Conservation (phyloP, 2,888 invertebrate genomes). For the Notodonta dromedarius region DNA sequence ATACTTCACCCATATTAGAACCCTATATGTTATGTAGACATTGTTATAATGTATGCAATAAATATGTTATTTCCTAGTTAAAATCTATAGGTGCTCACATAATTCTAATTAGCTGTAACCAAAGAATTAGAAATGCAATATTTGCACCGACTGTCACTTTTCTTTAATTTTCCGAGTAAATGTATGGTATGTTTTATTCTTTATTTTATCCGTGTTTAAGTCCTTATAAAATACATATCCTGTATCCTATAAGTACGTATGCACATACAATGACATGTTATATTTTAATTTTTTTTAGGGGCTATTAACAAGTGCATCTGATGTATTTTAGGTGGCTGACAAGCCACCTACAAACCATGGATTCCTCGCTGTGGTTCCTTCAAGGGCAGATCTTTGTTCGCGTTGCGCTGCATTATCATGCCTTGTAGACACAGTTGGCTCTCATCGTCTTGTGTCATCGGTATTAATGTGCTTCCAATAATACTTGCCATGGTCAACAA, state of each 20-base stretch:
- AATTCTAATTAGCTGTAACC: too few relatives aligned
- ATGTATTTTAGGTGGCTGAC: slow-evolving; percentile 41
- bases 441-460: slow-evolving; percentile 80
- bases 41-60: neutral
- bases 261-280: too few relatives aligned
- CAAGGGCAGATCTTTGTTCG: slow-evolving; percentile 77
- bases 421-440: slow-evolving; percentile 80
- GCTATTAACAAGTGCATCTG: slow-evolving; percentile 57
- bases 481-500: slow-evolving; percentile 74
- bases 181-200: too few relatives aligned
- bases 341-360: slow-evolving; percentile 31
- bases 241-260: too few relatives aligned
- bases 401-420: slow-evolving; percentile 65
- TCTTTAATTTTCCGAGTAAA: too few relatives aligned
- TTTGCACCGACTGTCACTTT: too few relatives aligned
- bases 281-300: slow-evolving; percentile 34
- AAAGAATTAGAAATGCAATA: too few relatives aligned
- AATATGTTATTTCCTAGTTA: slow-evolving; percentile 9
- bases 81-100: neutral
- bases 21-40: too few relatives aligned
- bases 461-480: slow-evolving; percentile 79
- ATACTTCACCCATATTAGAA: too few relatives aligned
- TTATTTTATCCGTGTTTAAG: too few relatives aligned
- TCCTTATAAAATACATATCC: too few relatives aligned
- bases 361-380: slow-evolving; percentile 55